A percentile compares a stretch with the other conserved stretches of the same genome.
Evolutionary conservation across 30 jellyfish, hydroid and myxozoan genomes (phyloP).

Genomic region (Aurelia aurita): DNA sequence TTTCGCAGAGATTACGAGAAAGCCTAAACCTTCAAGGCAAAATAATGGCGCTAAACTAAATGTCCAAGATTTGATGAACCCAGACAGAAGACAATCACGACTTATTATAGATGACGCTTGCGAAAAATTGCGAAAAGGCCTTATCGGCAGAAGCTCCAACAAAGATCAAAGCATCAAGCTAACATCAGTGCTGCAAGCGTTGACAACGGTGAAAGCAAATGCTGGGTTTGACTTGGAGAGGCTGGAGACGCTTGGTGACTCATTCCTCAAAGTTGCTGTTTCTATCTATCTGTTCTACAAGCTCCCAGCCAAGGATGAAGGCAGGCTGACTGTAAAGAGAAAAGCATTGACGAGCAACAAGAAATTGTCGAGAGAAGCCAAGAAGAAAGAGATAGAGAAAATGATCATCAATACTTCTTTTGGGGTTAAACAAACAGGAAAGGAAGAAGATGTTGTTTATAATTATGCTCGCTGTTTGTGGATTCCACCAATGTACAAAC

Average conservation of each 20-base stretch:
- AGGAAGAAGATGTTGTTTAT: constrained; percentile 46
- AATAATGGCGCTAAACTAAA: no score
- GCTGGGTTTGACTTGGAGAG: constrained; percentile 87
- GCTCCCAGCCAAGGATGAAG: constrained; percentile 75
- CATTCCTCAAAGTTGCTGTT: constrained; percentile 81
- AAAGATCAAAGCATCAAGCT: neutral
- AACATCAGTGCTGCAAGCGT: constrained; percentile 27
- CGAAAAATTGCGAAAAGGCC: neutral
- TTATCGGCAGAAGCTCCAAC: neutral
- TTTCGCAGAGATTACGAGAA: constrained; percentile 8
- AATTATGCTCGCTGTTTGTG: constrained; percentile 65
- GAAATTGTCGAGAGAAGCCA: constrained; percentile 63
- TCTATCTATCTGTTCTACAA: constrained; percentile 65
- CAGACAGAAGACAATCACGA: no score
- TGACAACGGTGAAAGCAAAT: constrained; percentile 83
- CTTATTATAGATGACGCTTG: neutral
- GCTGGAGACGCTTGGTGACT: constrained; percentile 90
- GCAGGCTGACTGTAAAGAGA: constrained; percentile 71
- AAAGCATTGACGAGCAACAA: constrained; percentile 65
- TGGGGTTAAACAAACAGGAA: constrained; percentile 52
- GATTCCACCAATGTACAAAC: constrained; percentile 83
- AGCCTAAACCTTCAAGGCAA: neutral
- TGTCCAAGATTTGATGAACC: no score
- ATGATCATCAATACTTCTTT: constrained; percentile 68
- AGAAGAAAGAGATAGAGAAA: constrained; percentile 15